Percentiles rank a stretch among this genome's conserved stretches.
These are phyloP conservation scores for Parazoanthus darwini DNA, from an alignment of 92 coral and sea anemone genomes.

Conservation along the genomic window DNA sequence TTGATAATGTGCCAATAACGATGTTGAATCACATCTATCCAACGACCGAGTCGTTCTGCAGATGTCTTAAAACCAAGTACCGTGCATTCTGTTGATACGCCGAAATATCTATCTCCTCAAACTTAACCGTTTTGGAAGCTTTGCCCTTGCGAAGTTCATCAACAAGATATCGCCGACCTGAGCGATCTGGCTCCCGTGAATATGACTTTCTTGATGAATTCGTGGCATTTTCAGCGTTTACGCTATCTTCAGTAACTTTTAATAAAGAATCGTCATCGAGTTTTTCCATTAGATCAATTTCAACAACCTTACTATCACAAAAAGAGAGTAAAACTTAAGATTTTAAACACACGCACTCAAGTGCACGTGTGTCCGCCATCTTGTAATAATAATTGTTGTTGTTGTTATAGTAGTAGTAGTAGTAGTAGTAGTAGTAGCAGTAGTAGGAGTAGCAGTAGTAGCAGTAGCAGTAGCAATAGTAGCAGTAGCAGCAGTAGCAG, in stretches of 20 bases:
- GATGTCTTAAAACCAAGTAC: not conserved
- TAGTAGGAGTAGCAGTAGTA: too few relatives aligned
- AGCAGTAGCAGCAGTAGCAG: too few relatives aligned
- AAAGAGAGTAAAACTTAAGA: too few relatives aligned
- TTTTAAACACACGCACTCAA: too few relatives aligned
- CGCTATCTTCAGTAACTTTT: not conserved
- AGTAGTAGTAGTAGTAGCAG: too few relatives aligned
- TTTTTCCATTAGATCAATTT: not conserved
- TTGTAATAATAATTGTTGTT: not conserved
- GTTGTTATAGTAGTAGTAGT: too few relatives aligned
- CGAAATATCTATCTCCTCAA: not conserved
- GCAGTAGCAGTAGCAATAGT: too few relatives aligned
- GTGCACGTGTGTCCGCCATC: too few relatives aligned
- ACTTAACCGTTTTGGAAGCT: not conserved
- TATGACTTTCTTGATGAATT: not conserved
- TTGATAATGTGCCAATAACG: not conserved
- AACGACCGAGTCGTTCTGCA: not conserved
- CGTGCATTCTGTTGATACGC: not conserved
- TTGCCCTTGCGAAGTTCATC: constrained; percentile 2
- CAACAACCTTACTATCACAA: not conserved
- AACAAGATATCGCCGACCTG: not conserved
- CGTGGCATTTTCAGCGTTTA: not conserved
- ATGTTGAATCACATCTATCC: not conserved
- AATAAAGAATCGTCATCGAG: not conserved
- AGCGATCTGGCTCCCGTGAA: not conserved